These are phyloP conservation scores for Cephus sareptanus DNA, from an alignment of 2,888 invertebrate species.

Conservation along the genomic window DNA sequence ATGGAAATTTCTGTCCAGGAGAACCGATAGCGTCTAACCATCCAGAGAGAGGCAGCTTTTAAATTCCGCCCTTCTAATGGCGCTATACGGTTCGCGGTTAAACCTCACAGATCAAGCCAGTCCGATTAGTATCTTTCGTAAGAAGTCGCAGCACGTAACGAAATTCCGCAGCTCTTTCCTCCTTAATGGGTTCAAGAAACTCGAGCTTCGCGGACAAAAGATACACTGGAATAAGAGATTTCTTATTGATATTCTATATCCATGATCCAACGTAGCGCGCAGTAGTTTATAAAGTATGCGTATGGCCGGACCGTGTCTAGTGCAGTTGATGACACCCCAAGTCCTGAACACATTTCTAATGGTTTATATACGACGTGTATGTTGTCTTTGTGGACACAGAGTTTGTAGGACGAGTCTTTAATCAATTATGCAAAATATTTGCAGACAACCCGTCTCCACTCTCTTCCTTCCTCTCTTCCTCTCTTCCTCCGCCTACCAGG, in stretches of 20 bases:
- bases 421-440: conserved; percentile 65
- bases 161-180: not conserved
- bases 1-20: not conserved
- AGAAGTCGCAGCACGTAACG: not conserved
- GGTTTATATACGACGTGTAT: conserved; percentile 31
- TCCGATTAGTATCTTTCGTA: not conserved
- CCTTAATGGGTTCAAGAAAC: not conserved
- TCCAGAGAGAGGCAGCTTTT: not conserved
- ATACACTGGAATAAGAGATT: not conserved
- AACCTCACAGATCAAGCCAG: not conserved
- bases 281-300: not conserved
- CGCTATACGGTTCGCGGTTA: not conserved
- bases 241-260: no score
- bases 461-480: not conserved
- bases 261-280: not conserved
- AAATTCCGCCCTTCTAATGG: not conserved
- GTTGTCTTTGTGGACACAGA: conserved; percentile 20
- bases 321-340: not conserved
- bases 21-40: not conserved
- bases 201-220: not conserved
- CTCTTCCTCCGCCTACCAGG: not conserved
- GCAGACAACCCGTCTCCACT: conserved; percentile 31
- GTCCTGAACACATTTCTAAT: conserved; percentile 25
- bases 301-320: not conserved
- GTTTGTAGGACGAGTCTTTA: conserved; percentile 53